phyloP scores from a whole-genome alignment of 1,140 invertebrate genomes.

The Orussus abietinus region DNA sequence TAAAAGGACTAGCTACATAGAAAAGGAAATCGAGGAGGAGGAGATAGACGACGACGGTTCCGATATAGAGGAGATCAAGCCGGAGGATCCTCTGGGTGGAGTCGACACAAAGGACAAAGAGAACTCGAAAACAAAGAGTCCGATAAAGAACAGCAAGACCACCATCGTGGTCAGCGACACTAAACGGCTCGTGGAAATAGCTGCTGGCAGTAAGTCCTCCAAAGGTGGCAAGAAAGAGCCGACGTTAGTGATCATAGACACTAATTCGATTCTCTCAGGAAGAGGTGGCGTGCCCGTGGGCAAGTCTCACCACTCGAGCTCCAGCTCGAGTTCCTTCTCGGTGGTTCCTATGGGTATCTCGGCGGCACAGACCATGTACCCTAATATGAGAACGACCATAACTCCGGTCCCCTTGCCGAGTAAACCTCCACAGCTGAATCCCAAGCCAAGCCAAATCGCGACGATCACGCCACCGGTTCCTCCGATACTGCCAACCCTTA shows the following conservation, averaged over 20 bases:
- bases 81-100: constrained; percentile 64
- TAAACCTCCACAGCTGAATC: constrained; percentile 30
- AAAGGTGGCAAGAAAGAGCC: constrained; percentile 68
- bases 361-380: constrained; percentile 58
- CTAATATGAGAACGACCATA: constrained; percentile 59
- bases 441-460: constrained; percentile 35
- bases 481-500: constrained; percentile 70
- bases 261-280: constrained; percentile 67
- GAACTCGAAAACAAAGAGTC: constrained; percentile 45
- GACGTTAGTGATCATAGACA: constrained; percentile 75
- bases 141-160: constrained; percentile 49
- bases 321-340: constrained; percentile 45
- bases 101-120: constrained; percentile 49
- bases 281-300: constrained; percentile 60
- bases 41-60: constrained; percentile 62
- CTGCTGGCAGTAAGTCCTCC: constrained; percentile 53
- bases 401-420: constrained; percentile 55
- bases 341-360: constrained; percentile 53
- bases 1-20: constrained; percentile 61
- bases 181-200: constrained; percentile 69
- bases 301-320: constrained; percentile 33
- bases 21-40: constrained; percentile 60
- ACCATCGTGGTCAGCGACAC: constrained; percentile 72
- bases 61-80: constrained; percentile 63
- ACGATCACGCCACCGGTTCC: constrained; percentile 50